These are phyloP conservation scores for Callocephalon fimbriatum DNA, from an alignment of 2,113 vertebrate species.

Conservation along the genomic window DNA sequence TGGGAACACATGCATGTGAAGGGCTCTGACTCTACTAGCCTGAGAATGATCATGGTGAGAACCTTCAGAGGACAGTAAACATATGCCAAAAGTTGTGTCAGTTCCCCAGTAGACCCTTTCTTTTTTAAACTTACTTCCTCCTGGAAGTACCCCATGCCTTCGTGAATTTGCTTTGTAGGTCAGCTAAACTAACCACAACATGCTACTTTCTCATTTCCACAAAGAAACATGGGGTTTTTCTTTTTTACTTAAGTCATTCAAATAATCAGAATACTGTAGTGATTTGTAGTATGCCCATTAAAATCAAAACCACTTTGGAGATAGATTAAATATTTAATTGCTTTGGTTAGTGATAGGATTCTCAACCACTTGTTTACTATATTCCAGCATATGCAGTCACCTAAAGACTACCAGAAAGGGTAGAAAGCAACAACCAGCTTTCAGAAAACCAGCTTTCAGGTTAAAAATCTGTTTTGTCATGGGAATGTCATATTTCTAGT, in stretches of 20 bases:
- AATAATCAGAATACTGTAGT: neutral
- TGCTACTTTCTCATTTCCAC: neutral
- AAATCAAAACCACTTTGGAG: neutral
- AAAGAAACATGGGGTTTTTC: neutral
- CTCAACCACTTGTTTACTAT: neutral
- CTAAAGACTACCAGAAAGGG: neutral
- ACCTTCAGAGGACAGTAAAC: neutral
- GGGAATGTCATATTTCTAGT: neutral
- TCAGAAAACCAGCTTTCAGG: neutral
- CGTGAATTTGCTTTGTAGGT: neutral
- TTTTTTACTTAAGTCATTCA: neutral
- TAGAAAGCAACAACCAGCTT: neutral
- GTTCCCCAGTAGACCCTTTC: neutral
- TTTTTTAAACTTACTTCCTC: neutral
- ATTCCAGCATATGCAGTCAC: neutral
- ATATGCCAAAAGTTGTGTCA: neutral
- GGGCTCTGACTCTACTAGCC: neutral
- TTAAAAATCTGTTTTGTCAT: neutral
- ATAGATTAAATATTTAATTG: neutral
- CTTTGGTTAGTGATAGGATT: neutral
- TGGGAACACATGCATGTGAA: accelerated
- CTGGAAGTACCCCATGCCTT: neutral
- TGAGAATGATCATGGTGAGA: neutral
- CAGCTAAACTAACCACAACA: neutral
- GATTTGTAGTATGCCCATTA: neutral